Percentiles rank a stretch among this genome's conserved stretches.
phyloP scores from a whole-genome alignment of 2,113 vertebrate genomes.

The Xiphophorus hellerii region DNA sequence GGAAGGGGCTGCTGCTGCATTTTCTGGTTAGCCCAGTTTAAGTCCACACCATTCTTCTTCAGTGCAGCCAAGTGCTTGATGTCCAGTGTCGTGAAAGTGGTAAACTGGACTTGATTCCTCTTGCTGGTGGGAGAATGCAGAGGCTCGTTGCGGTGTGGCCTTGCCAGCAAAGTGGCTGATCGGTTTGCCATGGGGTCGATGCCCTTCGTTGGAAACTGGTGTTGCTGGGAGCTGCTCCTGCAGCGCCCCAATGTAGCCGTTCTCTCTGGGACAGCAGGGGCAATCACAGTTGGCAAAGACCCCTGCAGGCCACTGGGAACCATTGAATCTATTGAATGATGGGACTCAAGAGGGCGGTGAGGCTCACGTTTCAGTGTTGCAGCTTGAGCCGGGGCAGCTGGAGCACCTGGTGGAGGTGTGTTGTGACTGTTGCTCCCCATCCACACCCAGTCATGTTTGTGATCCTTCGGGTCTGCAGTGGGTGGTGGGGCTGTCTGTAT shows the following conservation, averaged over 20 bases:
- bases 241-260: constrained; percentile 81
- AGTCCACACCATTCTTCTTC: constrained; percentile 82
- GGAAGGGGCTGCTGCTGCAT: constrained; percentile 53
- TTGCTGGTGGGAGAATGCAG: constrained; percentile 95
- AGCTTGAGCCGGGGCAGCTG: constrained; percentile 62
- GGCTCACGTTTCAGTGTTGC: constrained; percentile 78
- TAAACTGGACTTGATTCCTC: constrained; percentile 95
- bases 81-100: constrained; percentile 90
- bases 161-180: constrained; percentile 73
- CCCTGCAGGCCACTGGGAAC: constrained; percentile 34
- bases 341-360: constrained; percentile 52
- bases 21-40: constrained; percentile 86
- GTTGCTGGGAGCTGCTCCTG: constrained; percentile 70
- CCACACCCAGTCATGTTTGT: constrained; percentile 92
- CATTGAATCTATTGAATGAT: constrained; percentile 48
- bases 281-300: constrained; percentile 48
- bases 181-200: constrained; percentile 59
- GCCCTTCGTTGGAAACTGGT: constrained; percentile 48
- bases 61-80: constrained; percentile 79
- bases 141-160: constrained; percentile 80
- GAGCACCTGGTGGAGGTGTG: constrained; percentile 69
- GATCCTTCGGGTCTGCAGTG: constrained; percentile 79
- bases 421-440: constrained; percentile 76
- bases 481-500: constrained; percentile 80
- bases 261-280: constrained; percentile 76